Base-by-base conservation (phyloP, 1,140 invertebrate genomes). In the Lordiphosa mommai region DNA sequence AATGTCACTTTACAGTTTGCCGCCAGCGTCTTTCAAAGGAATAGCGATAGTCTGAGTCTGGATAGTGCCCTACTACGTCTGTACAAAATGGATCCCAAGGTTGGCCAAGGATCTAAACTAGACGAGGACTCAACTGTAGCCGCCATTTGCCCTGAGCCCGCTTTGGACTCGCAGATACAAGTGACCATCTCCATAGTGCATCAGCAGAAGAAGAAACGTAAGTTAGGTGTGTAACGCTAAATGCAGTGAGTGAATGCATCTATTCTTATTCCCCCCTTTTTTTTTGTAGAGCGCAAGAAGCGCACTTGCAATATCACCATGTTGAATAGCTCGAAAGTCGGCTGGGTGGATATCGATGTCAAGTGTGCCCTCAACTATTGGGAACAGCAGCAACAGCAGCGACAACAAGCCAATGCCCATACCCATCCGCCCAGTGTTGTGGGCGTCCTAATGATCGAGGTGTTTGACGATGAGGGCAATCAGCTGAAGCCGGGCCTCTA, bases 341-440 rank as follows among this genome's bases (percentile, higher is more conserved):
- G 87, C 32, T 89, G 88, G 88, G 77, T 89, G 38, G 87, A 86
- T 30, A 87, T 89, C 40, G 88, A 89, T 44, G 84, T 89, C 7
- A 77, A 77, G 37, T 84, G 80, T 34, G 88, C 87, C 20, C 65
- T 89, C 2, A 66, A 72, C 43, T 80, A 86, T 23, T 88, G 88
- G 88, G 70, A 86, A n/a, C 79, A 85, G 13, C 65, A 79, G 20
- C 41, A 64, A 10, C 61, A 61, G 1, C 59, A 68, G 17, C 52
- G 64, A 7, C 41, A 48, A 14, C 55, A 48, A 4, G 29, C 40
- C 0, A 37, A 44, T 3, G 20, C 38, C 23, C 50, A 51, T 4
- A 30, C 46, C 8, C 57, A 69, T 23, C 17, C 40, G 4, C 48
- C 77, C 27, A 65, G 86, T 33, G 36, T 80, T 1, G 63, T 86